These are phyloP conservation scores for Gymnocypris eckloni DNA, from an alignment of 2,797 vertebrate genomes.

Conservation along the genomic window DNA sequence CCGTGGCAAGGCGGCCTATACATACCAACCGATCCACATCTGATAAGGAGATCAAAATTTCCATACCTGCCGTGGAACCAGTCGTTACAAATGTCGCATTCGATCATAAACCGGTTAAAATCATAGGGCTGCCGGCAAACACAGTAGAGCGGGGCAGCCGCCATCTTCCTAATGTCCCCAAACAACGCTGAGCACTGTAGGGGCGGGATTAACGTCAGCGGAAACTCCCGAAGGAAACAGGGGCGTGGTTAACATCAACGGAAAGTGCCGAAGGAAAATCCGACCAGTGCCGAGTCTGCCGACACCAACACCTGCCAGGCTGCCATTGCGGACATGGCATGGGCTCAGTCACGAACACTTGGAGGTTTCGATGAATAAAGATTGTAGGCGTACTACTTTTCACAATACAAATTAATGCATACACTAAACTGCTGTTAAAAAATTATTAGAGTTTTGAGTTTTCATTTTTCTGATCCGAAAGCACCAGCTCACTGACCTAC, in stretches of 20 bases:
- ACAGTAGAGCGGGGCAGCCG: slow-evolving; percentile 95
- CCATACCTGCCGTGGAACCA: slow-evolving; percentile 98
- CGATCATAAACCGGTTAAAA: slow-evolving; percentile 97
- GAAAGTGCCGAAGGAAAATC: slow-evolving; percentile 45
- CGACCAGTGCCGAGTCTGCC: neutral
- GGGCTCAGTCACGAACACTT: neutral
- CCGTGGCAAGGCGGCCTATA: slow-evolving; percentile 8
- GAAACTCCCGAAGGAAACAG: slow-evolving; percentile 10
- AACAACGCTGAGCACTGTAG: slow-evolving; percentile 77
- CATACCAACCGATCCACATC: neutral
- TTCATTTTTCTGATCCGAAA: neutral
- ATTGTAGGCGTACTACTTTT: neutral
- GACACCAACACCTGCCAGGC: neutral
- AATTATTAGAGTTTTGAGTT: neutral
- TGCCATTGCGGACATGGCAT: slow-evolving; percentile 25
- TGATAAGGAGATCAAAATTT: neutral
- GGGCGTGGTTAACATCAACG: slow-evolving; percentile 40
- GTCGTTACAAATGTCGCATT: slow-evolving; percentile 98
- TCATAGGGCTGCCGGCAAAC: slow-evolving; percentile 98
- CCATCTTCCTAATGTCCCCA: slow-evolving; percentile 87
- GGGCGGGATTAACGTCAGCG: slow-evolving; percentile 39
- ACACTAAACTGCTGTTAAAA: neutral
- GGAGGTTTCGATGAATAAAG: neutral
- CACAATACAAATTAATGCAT: neutral
- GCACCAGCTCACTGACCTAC: neutral